Percentiles rank a stretch among this genome's conserved stretches.
These are phyloP conservation scores for Mimas tiliae DNA, from an alignment of 2,888 invertebrate species.

Conservation along the genomic window DNA sequence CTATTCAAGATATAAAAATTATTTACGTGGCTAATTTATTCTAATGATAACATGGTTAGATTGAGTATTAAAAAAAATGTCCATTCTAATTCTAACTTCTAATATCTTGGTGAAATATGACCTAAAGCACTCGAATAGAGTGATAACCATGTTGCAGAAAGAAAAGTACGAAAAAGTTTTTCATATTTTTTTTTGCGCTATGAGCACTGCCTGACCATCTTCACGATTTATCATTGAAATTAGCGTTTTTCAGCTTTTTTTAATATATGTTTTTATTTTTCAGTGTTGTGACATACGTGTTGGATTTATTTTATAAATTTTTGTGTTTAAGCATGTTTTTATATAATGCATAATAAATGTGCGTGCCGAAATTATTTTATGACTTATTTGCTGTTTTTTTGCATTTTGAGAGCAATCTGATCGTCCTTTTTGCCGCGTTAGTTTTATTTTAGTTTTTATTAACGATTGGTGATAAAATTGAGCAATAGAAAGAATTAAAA, in stretches of 20 bases:
- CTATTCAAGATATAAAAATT: too few species aligned
- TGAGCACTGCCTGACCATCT: constrained; percentile 22
- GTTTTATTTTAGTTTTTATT: not conserved
- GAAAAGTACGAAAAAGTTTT: not conserved
- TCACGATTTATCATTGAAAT: constrained; percentile 26
- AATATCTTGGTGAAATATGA: too few species aligned
- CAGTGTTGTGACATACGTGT: constrained; percentile 18
- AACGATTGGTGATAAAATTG: not conserved
- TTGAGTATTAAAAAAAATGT: too few species aligned
- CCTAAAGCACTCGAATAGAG: too few species aligned
- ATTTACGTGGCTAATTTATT: too few species aligned
- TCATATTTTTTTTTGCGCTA: not conserved
- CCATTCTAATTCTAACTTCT: too few species aligned
- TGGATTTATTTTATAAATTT: constrained; percentile 24
- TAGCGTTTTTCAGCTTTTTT: constrained; percentile 21
- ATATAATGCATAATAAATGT: constrained; percentile 21
- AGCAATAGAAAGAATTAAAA: too few species aligned
- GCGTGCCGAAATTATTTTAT: constrained; percentile 30
- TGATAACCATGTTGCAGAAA: too few species aligned
- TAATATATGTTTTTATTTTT: constrained; percentile 25
- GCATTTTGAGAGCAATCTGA: constrained; percentile 28
- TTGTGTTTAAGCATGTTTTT: constrained; percentile 4
- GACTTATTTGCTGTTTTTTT: constrained; percentile 29
- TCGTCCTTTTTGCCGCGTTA: not conserved
- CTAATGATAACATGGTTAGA: too few species aligned